These are phyloP conservation scores for Apoda limacodes DNA, from an alignment of 2,888 invertebrate species.

Conservation along the genomic window DNA sequence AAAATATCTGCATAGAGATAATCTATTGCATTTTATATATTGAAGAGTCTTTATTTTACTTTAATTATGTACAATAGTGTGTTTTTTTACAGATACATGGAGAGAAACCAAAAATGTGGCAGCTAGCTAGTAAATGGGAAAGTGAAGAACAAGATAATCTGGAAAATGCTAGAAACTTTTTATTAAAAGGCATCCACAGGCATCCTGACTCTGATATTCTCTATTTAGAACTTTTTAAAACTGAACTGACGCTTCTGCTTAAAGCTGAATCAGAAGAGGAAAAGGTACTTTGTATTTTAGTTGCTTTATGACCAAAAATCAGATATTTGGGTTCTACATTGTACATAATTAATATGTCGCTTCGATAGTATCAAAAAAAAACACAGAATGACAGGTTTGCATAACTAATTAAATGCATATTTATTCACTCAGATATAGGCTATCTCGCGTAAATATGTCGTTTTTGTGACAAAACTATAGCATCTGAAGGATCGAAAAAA, in stretches of 20 bases:
- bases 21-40: too few species aligned
- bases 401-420: too few species aligned
- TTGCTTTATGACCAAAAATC: not conserved
- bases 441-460: too few species aligned
- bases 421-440: too few species aligned
- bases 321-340: too few species aligned
- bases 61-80: too few species aligned
- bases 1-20: too few species aligned
- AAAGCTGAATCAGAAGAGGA: constrained; percentile 43
- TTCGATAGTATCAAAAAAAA: too few species aligned
- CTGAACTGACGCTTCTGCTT: constrained; percentile 41
- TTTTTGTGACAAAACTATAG: too few species aligned
- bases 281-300: constrained; percentile 31
- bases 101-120: constrained; percentile 81
- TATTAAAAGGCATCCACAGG: constrained; percentile 81
- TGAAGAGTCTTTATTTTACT: too few species aligned
- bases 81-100: constrained; percentile 72
- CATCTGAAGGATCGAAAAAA: too few species aligned
- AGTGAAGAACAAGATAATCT: constrained; percentile 75
- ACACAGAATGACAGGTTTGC: too few species aligned
- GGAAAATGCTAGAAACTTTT: constrained; percentile 75
- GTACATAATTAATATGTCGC: not conserved
- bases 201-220: constrained; percentile 77
- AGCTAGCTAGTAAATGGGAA: constrained; percentile 84
- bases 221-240: constrained; percentile 72